Base-by-base conservation (phyloP, 2,888 invertebrate genomes). In the Elegia similella region DNA sequence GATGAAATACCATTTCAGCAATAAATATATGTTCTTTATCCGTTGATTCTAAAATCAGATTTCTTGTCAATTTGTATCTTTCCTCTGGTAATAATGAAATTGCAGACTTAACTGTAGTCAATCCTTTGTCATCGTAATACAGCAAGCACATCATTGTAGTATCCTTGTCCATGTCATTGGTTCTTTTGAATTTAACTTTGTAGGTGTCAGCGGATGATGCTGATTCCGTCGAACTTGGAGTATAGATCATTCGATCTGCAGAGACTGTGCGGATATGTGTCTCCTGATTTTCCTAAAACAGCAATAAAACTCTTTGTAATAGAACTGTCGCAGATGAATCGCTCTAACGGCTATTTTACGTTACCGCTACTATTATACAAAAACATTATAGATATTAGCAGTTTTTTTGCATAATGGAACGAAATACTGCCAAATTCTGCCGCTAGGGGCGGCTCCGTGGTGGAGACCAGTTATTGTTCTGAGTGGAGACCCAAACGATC, bases 281-380 rank as follows among this genome's bases (percentile, higher is more conserved):
- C 62, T 90, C 90, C 53, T 85, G 68, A 8, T 62, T 76, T 63
- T 88, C 84, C 89, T 90, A 61, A 38, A 60, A 63, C 34, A 50
- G 48, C 32, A 52, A n/a, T 52, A 15, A 23, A 46, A 43, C 17
- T 5, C n/a, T 38, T 3, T 38, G n/a, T n/a, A 38, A 38, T 12
- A n/a, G n/a, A 12, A n/a, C 0, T 5, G n/a, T 8, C 10, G 12
- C 5, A 38, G 5, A 38, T n/a, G n/a, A 38, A 38, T 38, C 5
- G 8, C 10, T 8, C 12, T 8, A 34, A 0, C 12, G 10, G 7
- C 32, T 8, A 32, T 30, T 15, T n/a, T 42, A 23, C 23, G 5
- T 23, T 3, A 23, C 23, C 23, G 5, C 2, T 23, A 23, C 2
- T 23, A 23, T n/a, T n/a, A n/a, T n/a, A n/a, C n/a, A n/a, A n/a